A percentile compares a stretch with the other conserved stretches of the same genome.
Evolutionary conservation across 2,888 invertebrate genomes (phyloP).

Genomic region (Synergus itoensis): DNA sequence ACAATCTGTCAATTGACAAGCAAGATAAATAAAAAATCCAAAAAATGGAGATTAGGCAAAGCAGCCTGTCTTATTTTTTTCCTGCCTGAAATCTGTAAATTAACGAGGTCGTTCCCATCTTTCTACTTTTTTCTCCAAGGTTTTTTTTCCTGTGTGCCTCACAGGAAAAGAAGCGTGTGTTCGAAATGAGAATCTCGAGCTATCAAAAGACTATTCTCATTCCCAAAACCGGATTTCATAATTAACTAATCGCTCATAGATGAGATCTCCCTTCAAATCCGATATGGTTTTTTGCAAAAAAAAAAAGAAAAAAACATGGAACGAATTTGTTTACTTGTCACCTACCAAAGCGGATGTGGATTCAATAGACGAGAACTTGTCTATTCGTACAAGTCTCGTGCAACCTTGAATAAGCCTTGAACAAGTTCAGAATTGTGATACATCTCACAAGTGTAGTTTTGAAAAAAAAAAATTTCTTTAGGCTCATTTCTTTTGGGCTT

Average conservation of each 20-base stretch:
- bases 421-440: not conserved
- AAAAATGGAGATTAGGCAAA: conserved; percentile 6
- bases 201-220: not conserved
- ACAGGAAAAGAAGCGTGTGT: conserved; percentile 3
- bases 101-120: not conserved
- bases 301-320: not conserved
- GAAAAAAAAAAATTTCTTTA: not conserved
- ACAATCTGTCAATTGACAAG: not conserved
- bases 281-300: not conserved
- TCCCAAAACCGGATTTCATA: conserved; percentile 16
- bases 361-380: not conserved
- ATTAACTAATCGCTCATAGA: not conserved
- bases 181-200: conserved; percentile 22
- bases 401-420: not conserved
- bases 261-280: conserved; percentile 5
- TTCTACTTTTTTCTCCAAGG: conserved; percentile 24
- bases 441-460: not conserved
- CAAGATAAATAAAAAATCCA: not conserved
- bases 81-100: conserved; percentile 9
- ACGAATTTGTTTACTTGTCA: conserved; percentile 24
- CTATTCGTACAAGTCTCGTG: not conserved
- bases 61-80: conserved; percentile 5
- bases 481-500: not conserved
- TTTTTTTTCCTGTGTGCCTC: not conserved
- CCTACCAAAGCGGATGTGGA: not conserved